phyloP scores from a whole-genome alignment of 2,888 invertebrate genomes.

The Lottia gigantea region DNA sequence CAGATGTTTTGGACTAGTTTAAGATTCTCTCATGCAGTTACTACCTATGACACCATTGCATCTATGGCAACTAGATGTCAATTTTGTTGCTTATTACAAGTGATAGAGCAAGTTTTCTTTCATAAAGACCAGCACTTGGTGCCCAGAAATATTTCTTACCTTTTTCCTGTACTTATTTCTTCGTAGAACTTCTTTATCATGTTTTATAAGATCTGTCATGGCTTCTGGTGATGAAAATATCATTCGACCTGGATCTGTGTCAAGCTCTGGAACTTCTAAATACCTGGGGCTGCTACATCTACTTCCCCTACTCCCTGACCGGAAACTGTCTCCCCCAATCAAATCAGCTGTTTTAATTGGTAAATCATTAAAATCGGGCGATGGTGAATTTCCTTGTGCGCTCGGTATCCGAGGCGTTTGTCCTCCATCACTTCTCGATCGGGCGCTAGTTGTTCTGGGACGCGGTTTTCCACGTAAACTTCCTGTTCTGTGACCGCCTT shows the following conservation, averaged over 20 bases:
- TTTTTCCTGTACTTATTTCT: conserved; percentile 33
- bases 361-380: background rate
- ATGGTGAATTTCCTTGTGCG: background rate
- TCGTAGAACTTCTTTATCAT: conserved; percentile 52
- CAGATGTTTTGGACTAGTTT: too few species aligned
- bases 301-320: conserved; percentile 10
- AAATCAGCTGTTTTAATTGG: background rate
- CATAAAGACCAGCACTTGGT: too few species aligned
- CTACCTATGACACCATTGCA: too few species aligned
- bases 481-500: too few species aligned
- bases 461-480: too few species aligned
- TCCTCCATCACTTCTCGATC: too few species aligned
- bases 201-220: conserved; percentile 61
- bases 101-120: too few species aligned
- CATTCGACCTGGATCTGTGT: conserved; percentile 49
- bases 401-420: too few species aligned
- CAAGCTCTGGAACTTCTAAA: conserved; percentile 54
- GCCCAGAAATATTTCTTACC: background rate
- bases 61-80: too few species aligned
- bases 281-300: conserved; percentile 32
- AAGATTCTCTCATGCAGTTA: too few species aligned
- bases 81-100: too few species aligned
- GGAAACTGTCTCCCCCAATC: conserved; percentile 9
- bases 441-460: too few species aligned
- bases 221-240: conserved; percentile 54